Percentiles rank a stretch among this genome's conserved stretches.
phyloP scores from a whole-genome alignment of 2,888 invertebrate species.

The Acleris literana region DNA sequence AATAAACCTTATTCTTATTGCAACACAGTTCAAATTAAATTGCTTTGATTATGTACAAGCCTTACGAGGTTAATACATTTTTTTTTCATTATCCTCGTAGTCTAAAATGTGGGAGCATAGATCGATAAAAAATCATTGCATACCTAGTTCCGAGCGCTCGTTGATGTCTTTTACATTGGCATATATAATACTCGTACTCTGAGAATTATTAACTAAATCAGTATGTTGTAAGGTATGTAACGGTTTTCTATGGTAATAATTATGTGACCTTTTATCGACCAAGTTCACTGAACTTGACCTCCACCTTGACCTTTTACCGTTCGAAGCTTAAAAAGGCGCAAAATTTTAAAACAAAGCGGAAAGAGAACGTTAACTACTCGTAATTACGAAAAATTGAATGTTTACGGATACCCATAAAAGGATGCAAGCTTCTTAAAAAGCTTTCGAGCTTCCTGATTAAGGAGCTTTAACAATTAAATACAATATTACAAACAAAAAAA shows the following conservation, averaged over 20 bases:
- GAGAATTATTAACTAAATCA: too few relatives aligned
- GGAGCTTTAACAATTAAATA: neutral
- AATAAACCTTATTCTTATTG: too few relatives aligned
- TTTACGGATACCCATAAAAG: conserved; percentile 14
- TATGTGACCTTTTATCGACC: too few relatives aligned
- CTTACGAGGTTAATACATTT: too few relatives aligned
- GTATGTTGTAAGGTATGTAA: too few relatives aligned
- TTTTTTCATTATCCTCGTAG: too few relatives aligned
- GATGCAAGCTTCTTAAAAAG: conserved; percentile 4
- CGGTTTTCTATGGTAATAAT: too few relatives aligned
- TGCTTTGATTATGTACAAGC: too few relatives aligned
- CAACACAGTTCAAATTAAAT: too few relatives aligned
- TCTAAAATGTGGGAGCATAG: neutral
- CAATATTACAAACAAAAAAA: too few relatives aligned
- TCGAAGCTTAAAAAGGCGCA: neutral
- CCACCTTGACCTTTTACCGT: neutral
- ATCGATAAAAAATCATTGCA: neutral
- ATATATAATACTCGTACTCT: neutral
- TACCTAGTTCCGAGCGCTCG: conserved; percentile 12
- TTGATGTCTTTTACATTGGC: conserved; percentile 23
- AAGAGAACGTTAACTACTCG: too few relatives aligned
- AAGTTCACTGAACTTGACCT: neutral
- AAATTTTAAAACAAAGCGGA: conserved; percentile 1
- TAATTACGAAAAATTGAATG: neutral
- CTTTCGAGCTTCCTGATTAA: conserved; percentile 13